Evolutionary conservation across 2,113 vertebrate species (phyloP).

Genomic region (Melanerpes formicivorus): DNA sequence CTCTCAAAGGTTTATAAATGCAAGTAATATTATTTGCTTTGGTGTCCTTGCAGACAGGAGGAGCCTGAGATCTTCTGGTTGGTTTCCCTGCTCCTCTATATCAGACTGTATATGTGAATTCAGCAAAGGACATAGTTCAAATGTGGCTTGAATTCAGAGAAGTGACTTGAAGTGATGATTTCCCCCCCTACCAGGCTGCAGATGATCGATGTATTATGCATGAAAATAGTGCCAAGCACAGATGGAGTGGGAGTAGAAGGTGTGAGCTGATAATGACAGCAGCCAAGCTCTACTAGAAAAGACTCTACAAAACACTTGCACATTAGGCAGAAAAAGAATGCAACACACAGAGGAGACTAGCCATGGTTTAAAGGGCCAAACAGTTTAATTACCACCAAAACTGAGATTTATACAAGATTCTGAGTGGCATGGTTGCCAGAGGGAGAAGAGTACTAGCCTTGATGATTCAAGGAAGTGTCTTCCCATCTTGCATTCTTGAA

Average conservation of each 20-base stretch:
- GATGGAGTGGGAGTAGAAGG: constrained; percentile 69
- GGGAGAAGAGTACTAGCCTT: neutral
- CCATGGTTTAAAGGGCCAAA: constrained; percentile 9
- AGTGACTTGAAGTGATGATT: constrained; percentile 66
- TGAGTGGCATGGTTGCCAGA: neutral
- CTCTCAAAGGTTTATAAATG: neutral
- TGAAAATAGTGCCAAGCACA: constrained; percentile 59
- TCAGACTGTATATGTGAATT: neutral
- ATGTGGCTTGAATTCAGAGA: constrained; percentile 64
- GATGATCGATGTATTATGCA: constrained; percentile 68
- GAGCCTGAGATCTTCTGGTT: neutral
- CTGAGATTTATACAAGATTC: neutral
- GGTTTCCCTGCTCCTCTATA: neutral
- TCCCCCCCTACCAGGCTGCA: constrained; percentile 27
- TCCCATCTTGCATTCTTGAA: constrained; percentile 3
- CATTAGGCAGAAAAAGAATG: constrained; percentile 11
- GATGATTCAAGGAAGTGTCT: neutral
- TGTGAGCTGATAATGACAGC: constrained; percentile 62
- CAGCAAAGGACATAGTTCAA: constrained; percentile 1
- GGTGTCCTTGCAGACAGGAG: constrained; percentile 17
- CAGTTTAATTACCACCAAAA: constrained; percentile 1
- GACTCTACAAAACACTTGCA: neutral
- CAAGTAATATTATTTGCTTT: neutral
- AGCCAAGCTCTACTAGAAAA: constrained; percentile 55
- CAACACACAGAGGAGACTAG: neutral